Conservation (phyloP, 2,113 vertebrate species). For the Triplophysa siluroides region DNA sequence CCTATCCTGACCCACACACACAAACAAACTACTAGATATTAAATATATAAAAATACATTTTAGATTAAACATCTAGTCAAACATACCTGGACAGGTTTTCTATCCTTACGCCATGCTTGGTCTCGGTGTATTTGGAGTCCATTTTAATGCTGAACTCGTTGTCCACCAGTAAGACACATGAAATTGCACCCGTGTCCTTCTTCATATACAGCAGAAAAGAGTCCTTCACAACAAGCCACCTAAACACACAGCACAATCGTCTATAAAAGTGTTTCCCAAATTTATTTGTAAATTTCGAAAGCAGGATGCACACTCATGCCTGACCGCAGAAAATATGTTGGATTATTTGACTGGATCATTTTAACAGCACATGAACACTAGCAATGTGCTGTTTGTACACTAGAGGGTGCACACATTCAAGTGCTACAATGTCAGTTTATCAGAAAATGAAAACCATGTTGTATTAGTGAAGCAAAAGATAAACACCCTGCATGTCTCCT, state of each 20-base stretch:
- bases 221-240: slow-evolving; percentile 97
- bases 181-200: slow-evolving; percentile 86
- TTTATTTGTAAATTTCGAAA: no score
- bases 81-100: slow-evolving; percentile 86
- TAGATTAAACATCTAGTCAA: neutral
- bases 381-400: no score
- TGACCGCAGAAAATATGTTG: neutral
- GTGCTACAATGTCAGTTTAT: neutral
- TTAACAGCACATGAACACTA: no score
- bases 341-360: neutral
- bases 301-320: no score
- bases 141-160: slow-evolving; percentile 94
- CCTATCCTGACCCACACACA: neutral
- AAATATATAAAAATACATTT: no score
- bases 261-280: neutral
- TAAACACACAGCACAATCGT: slow-evolving; percentile 59
- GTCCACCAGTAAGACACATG: slow-evolving; percentile 91
- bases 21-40: neutral
- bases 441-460: neutral
- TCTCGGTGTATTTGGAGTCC: slow-evolving; percentile 93
- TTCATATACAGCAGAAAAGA: slow-evolving; percentile 96
- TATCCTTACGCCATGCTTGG: slow-evolving; percentile 88
- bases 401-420: neutral
- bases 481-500: slow-evolving; percentile 7
- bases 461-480: slow-evolving; percentile 23